phyloP scores from a whole-genome alignment of 2,888 invertebrate genomes.

The Oithona nana region DNA sequence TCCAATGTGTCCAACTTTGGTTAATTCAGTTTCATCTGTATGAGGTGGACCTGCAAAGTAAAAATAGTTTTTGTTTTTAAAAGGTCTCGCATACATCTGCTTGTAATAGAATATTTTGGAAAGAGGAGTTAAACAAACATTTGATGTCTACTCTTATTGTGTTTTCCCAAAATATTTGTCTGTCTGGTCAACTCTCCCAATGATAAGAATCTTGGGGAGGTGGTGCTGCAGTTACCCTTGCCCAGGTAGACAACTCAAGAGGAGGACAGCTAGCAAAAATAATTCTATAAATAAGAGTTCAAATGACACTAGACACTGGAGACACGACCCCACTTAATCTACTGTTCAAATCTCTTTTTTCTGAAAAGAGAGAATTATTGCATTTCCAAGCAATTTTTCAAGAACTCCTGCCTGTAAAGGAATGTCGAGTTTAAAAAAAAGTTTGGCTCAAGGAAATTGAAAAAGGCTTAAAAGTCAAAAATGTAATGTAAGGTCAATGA shows the following conservation, averaged over 20 bases:
- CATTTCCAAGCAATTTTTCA: neutral
- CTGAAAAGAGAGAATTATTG: neutral
- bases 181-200: neutral
- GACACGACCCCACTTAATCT: neutral
- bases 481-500: neutral
- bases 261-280: neutral
- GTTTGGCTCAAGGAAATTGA: no score
- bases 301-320: neutral
- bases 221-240: neutral
- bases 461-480: no score
- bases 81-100: no score
- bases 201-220: neutral
- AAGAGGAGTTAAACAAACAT: no score
- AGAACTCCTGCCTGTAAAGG: no score
- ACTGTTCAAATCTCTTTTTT: neutral
- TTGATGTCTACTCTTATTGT: neutral
- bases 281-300: neutral
- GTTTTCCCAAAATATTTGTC: neutral
- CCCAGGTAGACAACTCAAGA: no score
- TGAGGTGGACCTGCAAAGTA: conserved; percentile 10
- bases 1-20: conserved; percentile 3
- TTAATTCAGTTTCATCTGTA: neutral
- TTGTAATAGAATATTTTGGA: no score
- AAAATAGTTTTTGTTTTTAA: neutral
- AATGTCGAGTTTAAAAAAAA: no score